Evolutionary conservation across 2,797 vertebrate genomes (phyloP), one percentile per base, ranked within the genome.

Genomic region (Vireo griseus): DNA sequence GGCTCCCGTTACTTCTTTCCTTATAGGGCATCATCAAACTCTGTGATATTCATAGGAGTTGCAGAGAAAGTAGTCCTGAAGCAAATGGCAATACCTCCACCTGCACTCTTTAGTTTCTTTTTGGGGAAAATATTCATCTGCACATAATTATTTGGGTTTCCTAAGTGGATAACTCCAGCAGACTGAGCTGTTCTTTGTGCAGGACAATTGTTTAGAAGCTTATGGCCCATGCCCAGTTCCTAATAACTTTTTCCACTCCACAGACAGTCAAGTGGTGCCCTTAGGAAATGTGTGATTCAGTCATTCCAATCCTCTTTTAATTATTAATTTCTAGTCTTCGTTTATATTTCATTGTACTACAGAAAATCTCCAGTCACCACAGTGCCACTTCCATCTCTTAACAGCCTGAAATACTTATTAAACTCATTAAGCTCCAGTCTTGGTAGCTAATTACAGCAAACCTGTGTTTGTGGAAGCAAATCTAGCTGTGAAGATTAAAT

Each of bases 381-480:
- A 82, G 67, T 75, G 72, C 54, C 73, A 67, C 52, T 96, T 89
- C 76, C 76, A 91, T 54, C 57, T 69, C 91, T 88, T 94, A 94
- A 92, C 37, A 88, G 73, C 33, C 75, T 72, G 73, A 95, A 96
- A 76, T 91, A 93, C 95, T 97, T 95, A 89, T 96, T 95, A 95
- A 96, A 94, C 77, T 94, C 90, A 93, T 95, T 95, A 97, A 94
- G 81, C 48, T 78, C 35, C 44, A 67, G 71, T 93, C 88, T 94
- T 66, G 47, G 94, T 94, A 96, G 95, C 94, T 97, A 97, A 97
- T 96, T 97, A 86, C 92, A 95, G 94, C 86, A 95, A 95, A 69
- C 20, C 5, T 85, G 85, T 91, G 65, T 94, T 96, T 96, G 79
- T 88, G 86, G 76, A 96, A 93, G 95, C 95, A 95, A 95, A 96